Base-by-base conservation (phyloP, 2,888 invertebrate genomes). In the Latrodectus elegans region DNA sequence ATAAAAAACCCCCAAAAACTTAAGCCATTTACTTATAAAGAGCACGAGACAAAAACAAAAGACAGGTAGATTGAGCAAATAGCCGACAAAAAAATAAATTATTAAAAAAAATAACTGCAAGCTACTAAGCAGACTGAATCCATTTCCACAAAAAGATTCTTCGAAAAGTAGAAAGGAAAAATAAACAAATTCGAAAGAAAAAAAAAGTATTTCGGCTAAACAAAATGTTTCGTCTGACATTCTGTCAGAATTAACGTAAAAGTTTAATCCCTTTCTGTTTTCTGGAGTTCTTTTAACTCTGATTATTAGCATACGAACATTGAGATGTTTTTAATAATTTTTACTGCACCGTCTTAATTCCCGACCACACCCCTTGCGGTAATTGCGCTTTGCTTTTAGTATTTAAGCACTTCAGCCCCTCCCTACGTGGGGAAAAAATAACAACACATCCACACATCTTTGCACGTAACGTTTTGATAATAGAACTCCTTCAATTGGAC, bases 201-300 rank as follows among this genome's bases (percentile, higher is more conserved):
- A 71, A 71, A 80, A 80, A 72, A 80, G 17, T 8, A 17, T 65
- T 70, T 75, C 65, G 49, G 15, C 12, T 26, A 55, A 64, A 79
- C 17, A 76, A 38, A 76, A 64, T 70, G 64, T 53, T 64, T 68
- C 26, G 49, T 22, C 74, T 85, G 84, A 79, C 84, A 85, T 74
- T 53, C 75, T 81, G 80, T 86, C 81, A 85, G 86, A 72, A 77
- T 81, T 86, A 73, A 65, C 64, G 86, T 67, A 77, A 81, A 86
- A 86, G 77, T 86, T 76, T 80, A 75, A 86, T 70, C 70, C 86
- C 80, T 71, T 72, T 22, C 71, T 70, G 70, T 80, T 80, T 85
- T 81, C 74, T 86, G 71, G 64, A 72, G 65, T 86, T 81, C 76
- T 86, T 76, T 81, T 68, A 15, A 60, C 67, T 51, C 52, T 80